These are phyloP conservation scores for Trichacis sp. DNA, from an alignment of 2,888 invertebrate genomes.

Conservation along the genomic window DNA sequence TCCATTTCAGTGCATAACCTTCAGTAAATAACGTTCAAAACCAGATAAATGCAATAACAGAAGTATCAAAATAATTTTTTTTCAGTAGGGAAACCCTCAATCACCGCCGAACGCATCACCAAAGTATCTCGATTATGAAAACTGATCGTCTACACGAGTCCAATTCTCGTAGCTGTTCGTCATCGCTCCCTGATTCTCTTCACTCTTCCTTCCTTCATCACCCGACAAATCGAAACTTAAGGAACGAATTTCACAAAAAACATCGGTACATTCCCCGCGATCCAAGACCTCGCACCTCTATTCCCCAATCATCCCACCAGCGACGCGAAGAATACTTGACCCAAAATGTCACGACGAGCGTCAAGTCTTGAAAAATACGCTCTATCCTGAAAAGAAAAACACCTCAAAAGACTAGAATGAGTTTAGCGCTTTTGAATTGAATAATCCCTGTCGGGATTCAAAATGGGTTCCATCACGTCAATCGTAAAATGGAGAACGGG, in stretches of 20 bases:
- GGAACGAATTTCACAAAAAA: constrained; percentile 1
- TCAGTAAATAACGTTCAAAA: too few species aligned
- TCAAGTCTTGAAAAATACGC: constrained; percentile 33
- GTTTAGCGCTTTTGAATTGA: constrained; percentile 50
- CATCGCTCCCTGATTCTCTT: constrained; percentile 9
- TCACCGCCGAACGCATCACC: neutral
- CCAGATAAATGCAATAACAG: too few species aligned
- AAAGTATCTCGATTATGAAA: constrained; percentile 13
- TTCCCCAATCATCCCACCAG: too few species aligned
- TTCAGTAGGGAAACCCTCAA: neutral
- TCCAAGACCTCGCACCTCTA: constrained; percentile 1
- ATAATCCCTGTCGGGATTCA: constrained; percentile 52
- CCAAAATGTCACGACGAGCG: constrained; percentile 5
- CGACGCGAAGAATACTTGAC: constrained; percentile 14
- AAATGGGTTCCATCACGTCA: constrained; percentile 52
- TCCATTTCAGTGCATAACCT: too few species aligned
- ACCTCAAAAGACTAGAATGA: constrained; percentile 14
- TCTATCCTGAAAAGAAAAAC: constrained; percentile 29
- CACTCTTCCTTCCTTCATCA: constrained; percentile 8
- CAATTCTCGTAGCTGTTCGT: constrained; percentile 14
- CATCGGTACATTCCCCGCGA: neutral
- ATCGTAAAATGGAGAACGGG: constrained; percentile 54
- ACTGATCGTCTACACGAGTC: constrained; percentile 21
- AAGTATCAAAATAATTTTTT: too few species aligned
- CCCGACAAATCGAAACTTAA: constrained; percentile 11